A percentile compares a stretch with the other conserved stretches of the same genome.
These are phyloP conservation scores for Cancer borealis DNA, from an alignment of 2,888 invertebrate species.

Conservation along the genomic window DNA sequence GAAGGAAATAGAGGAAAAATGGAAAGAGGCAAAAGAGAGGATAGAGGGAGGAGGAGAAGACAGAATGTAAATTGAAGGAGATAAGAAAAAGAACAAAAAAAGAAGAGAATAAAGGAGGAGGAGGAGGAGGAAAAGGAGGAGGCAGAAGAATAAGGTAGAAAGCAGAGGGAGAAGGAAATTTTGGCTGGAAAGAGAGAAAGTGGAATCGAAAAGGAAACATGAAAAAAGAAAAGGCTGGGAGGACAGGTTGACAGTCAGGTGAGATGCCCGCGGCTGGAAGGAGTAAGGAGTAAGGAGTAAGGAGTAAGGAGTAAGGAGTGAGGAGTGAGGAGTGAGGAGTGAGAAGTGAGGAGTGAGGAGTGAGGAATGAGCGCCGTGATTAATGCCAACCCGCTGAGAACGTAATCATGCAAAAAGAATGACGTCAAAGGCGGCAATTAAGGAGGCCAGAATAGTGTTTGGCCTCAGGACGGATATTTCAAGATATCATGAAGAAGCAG, in stretches of 20 bases:
- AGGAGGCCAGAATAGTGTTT: neutral
- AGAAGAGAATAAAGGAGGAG: neutral
- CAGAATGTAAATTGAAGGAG: constrained; percentile 18
- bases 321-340: too few species aligned
- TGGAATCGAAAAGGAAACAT: neutral
- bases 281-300: neutral
- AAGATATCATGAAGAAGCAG: neutral
- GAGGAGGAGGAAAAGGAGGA: neutral
- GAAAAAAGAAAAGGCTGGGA: neutral
- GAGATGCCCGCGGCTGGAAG: neutral
- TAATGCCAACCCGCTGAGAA: neutral
- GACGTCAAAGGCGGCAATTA: constrained; percentile 1
- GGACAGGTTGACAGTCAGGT: neutral
- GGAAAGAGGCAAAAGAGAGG: neutral
- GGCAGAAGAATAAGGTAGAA: neutral
- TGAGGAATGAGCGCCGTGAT: neutral
- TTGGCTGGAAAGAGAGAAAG: neutral
- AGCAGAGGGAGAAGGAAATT: neutral
- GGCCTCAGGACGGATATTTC: neutral
- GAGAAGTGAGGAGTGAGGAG: too few species aligned
- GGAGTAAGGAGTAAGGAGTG: too few species aligned
- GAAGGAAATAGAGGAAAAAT: neutral
- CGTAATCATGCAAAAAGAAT: neutral
- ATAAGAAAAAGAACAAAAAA: constrained; percentile 6
- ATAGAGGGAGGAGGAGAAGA: neutral